Evolutionary conservation across 2,797 vertebrate species (phyloP), one percentile per base, ranked within the genome.

Genomic region (Bradypodion ventrale): DNA sequence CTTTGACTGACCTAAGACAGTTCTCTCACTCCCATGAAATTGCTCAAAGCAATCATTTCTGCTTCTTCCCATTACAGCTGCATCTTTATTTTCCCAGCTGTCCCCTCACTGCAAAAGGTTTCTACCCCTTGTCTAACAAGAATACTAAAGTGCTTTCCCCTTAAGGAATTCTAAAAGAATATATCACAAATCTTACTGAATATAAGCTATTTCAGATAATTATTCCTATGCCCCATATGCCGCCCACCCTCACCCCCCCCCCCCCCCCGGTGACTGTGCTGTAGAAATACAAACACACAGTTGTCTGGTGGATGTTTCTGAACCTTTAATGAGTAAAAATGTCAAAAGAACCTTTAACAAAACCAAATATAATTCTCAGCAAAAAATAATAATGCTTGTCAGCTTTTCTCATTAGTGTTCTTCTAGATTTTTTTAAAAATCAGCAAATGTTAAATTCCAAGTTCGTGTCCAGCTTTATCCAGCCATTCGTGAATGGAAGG

Each of bases 21-120:
- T 60, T 52, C 29, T 23, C 60, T 52, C 59, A 59, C 46, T 80
- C 37, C 23, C 37, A 60, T 13, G 60, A 73, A 75, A 75, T 59
- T 66, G 46, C 77, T 85, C 46, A 37, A 21, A 69, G 49, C 16
- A 21, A 75, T 85, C n/a, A 37, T 73, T 82, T 29, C 62, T 83
- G 27, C 62, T 49, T 85, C 12, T 63, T 65, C 3, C n/a, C 44
- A 72, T 65, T 44, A 29, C 42, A 49, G n/a, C 35, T 70, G 63
- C 52, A 37, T 21, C 40, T 84, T 79, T 32, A 7, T 49, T 21
- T 60, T 37, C 29, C 46, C 29, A 75, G n/a, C 42, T 75, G 72
- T 62, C 59, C 40, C 23, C 59, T 35, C 12, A n/a, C 44, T 40
- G 70, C 13, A 59, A 42, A 40, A 70, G 66, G 6, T 70, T 72